Evolutionary conservation across 1,140 invertebrate species (phyloP), one percentile per base, ranked within the genome.

Genomic region (Zaprionus nigranus): DNA sequence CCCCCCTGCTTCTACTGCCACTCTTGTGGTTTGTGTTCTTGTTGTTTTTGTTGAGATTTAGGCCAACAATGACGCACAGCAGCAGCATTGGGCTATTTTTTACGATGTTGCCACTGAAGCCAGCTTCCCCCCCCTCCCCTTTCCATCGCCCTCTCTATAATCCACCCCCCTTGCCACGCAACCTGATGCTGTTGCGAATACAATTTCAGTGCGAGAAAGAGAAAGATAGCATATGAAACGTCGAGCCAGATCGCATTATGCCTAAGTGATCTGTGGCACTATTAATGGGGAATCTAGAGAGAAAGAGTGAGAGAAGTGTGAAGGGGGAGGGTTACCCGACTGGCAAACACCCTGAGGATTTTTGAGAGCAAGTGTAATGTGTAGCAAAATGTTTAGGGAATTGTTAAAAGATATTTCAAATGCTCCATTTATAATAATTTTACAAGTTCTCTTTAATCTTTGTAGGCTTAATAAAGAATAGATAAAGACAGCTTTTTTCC

Each of bases 31-130:
- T 71, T 54, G 62, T 71, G 56, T 26, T 67, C 26, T 26, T 26
- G 30, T 53, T 83, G 78, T 80, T 84, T 73, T 81, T 64, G 65
- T 79, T 54, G 49, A 83, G 84, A 83, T 81, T 80, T 83, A 88
- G 83, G 83, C 84, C 83, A 87, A 83, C 77, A 88, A 88, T 88
- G 83, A 87, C 83, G 83, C 83, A 87, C 84, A 87, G 69, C 58
- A 53, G 61, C 71, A 66, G 46, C 73, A 82, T 69, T 87, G 79
- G 83, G 77, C 83, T 79, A 63, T 86, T 82, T 78, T 85, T 77
- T 82, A 78, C 72, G 74, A 71, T 78, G 66, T 76, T 79, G 73
- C 73, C 67, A 34, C 30, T 30, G 30, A 30, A 30, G 30, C 30
- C 9, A 30, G 30, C 30, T 1, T n/a, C n/a, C n/a, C 7, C 15